Evolutionary conservation across 2,797 vertebrate genomes (phyloP), one percentile per base, ranked within the genome.

Genomic region (Scomberomorus guttatus): DNA sequence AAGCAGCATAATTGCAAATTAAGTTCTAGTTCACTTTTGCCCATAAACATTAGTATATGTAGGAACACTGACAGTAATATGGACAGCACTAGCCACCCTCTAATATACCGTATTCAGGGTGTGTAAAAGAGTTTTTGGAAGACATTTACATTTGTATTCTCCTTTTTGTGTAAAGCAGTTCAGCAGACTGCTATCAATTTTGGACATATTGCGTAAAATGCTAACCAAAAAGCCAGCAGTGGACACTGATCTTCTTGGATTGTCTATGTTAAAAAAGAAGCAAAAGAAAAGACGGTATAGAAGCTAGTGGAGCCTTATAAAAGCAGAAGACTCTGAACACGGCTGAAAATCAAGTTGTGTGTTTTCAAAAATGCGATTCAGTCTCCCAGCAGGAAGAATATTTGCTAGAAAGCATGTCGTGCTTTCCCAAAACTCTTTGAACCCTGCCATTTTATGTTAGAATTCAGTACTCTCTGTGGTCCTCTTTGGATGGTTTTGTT

Each of bases 391-490:
- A 75, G 80, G 80, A 61, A 85, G 78, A 74, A 56, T 65, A 50
- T 81, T 91, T 92, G 62, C 89, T 95, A 80, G 92, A 94, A 88
- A 94, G 90, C 92, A 61, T 72, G 77, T 85, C 77, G 75, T 56
- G 42, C 42, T 27, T 48, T 37, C 15, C 54, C 61, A 77, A 77
- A 87, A 73, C 46, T 57, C 63, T 82, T 59, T 84, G 77, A 87
- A 88, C 85, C 70, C 71, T 90, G 79, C 82, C 77, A 80, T 80
- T 87, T 89, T 79, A 62, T 74, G 80, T 84, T 71, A 55, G 76
- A 74, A 57, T 86, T 86, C 87, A 79, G 74, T 52, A 64, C 83
- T 92, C 90, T 89, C 84, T 86, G 81, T 85, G 88, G 87, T 90
- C 89, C 88, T 91, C 84, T 88, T 88, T 81, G 87, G 82, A 86